Evolutionary conservation across 2,113 vertebrate genomes (phyloP).

Genomic region (Cheirogaleus medius): DNA sequence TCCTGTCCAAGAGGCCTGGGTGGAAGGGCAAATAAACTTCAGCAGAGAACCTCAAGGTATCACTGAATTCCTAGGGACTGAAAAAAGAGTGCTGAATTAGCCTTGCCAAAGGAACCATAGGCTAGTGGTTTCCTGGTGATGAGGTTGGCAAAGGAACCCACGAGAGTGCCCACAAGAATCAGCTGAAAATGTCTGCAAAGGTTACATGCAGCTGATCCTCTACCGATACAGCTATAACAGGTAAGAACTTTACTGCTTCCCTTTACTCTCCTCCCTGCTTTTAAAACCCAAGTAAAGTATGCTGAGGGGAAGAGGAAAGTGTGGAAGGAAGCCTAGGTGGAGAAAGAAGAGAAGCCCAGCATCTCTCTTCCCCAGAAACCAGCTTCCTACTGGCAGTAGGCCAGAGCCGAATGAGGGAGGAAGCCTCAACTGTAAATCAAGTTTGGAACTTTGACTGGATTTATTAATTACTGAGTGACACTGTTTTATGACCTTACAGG

Average conservation of each 20-base stretch:
- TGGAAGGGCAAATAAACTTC: not conserved
- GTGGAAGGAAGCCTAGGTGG: not conserved
- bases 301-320: not conserved
- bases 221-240: not conserved
- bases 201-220: not conserved
- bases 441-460: slow-evolving; percentile 29
- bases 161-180: not conserved
- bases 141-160: not conserved
- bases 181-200: not conserved
- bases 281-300: not conserved
- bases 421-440: not conserved
- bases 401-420: not conserved
- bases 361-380: not conserved
- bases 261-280: not conserved
- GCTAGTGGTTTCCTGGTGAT: not conserved
- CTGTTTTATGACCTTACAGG: not conserved
- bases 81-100: not conserved
- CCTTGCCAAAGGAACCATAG: not conserved
- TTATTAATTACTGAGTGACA: not conserved
- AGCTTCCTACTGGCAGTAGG: not conserved
- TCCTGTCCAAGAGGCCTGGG: not conserved
- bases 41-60: not conserved
- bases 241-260: not conserved
- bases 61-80: not conserved
- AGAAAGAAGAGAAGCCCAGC: not conserved